Evolutionary conservation across 2,797 vertebrate species (phyloP).

Genomic region (Psittacula derbiana): DNA sequence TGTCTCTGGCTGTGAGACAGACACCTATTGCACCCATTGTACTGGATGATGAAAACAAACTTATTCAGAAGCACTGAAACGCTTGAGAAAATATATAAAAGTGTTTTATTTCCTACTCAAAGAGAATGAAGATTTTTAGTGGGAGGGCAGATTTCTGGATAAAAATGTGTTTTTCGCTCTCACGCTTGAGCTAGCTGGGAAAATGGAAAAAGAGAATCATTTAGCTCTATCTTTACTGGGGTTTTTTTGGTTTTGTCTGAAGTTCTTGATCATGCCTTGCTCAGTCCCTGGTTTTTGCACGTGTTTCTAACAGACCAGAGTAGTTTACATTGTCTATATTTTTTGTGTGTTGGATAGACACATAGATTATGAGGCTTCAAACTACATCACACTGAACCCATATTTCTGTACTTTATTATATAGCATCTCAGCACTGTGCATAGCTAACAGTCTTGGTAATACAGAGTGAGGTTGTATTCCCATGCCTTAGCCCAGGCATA

Average conservation of each 20-base stretch:
- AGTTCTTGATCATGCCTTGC: background rate
- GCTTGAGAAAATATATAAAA: background rate
- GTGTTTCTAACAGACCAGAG: background rate
- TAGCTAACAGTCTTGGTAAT: background rate
- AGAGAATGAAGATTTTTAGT: background rate
- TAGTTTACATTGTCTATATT: background rate
- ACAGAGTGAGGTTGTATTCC: background rate
- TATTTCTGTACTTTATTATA: background rate
- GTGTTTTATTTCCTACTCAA: background rate
- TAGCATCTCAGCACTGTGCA: background rate
- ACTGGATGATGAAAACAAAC: background rate
- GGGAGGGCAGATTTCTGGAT: background rate
- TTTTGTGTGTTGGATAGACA: background rate
- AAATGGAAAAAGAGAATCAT: background rate
- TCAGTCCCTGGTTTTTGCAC: background rate
- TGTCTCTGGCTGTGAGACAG: background rate
- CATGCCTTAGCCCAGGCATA: too few relatives aligned
- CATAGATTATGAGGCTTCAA: background rate
- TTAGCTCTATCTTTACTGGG: background rate
- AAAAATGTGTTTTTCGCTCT: background rate
- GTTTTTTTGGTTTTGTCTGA: background rate
- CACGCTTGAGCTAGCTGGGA: background rate
- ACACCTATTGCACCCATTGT: background rate
- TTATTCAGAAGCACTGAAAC: background rate
- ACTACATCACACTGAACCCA: rapidly evolving